Percentiles rank a stretch among this genome's conserved stretches.
phyloP scores from a whole-genome alignment of 1,140 invertebrate genomes.

The Drosophila obscura region DNA sequence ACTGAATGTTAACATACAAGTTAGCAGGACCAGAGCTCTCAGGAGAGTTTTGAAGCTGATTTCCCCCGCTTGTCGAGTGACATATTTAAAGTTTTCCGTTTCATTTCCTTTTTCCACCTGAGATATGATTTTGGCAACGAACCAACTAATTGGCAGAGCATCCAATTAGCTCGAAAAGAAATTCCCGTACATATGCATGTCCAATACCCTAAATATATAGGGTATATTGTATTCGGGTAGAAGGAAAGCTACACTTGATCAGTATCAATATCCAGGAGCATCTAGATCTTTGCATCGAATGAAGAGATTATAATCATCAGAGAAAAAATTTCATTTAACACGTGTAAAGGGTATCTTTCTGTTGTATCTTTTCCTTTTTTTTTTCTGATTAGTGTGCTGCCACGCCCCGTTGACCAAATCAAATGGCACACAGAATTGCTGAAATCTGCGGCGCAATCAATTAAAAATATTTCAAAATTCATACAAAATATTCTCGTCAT shows the following conservation, averaged over 20 bases:
- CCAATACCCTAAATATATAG: neutral
- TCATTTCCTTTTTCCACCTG: neutral
- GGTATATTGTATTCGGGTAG: too few relatives aligned
- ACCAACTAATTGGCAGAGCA: conserved; percentile 39
- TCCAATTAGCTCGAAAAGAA: conserved; percentile 59
- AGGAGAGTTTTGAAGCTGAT: too few relatives aligned
- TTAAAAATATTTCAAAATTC: conserved; percentile 57
- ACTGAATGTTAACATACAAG: conserved; percentile 3
- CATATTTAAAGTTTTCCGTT: neutral
- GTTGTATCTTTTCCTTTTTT: too few relatives aligned
- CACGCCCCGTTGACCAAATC: conserved; percentile 67
- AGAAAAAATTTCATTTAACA: too few relatives aligned
- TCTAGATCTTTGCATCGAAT: too few relatives aligned
- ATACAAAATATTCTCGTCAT: conserved; percentile 12
- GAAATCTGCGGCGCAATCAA: conserved; percentile 70
- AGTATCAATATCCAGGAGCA: too few relatives aligned
- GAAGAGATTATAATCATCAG: too few relatives aligned
- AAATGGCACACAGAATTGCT: conserved; percentile 68
- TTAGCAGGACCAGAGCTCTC: neutral
- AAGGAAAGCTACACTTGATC: too few relatives aligned
- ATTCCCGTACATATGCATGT: neutral
- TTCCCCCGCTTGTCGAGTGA: too few relatives aligned
- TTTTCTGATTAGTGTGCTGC: neutral
- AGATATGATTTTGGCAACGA: conserved; percentile 6
- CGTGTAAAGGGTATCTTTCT: neutral